Conservation (phyloP, 2,113 vertebrate genomes). For the Cranoglanis bouderius region DNA sequence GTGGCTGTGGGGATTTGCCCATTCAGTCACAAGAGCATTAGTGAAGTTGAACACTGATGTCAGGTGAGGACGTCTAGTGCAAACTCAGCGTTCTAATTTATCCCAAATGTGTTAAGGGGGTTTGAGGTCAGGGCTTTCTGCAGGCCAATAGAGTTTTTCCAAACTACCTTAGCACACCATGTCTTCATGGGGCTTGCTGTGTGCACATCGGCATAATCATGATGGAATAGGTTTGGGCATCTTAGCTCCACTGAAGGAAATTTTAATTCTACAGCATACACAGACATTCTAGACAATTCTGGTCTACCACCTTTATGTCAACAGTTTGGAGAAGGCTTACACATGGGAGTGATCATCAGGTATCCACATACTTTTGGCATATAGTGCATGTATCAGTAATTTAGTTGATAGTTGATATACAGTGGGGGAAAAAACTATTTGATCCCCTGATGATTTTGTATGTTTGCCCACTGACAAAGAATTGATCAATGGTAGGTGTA, state of each 20-base stretch:
- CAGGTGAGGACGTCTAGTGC: background rate
- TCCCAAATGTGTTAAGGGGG: background rate
- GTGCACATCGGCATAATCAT: background rate
- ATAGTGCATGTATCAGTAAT: background rate
- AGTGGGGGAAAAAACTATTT: too few relatives aligned
- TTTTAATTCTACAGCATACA: background rate
- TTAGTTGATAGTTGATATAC: background rate
- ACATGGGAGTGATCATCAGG: background rate
- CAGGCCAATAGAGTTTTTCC: background rate
- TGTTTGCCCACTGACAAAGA: too few relatives aligned
- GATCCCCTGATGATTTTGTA: too few relatives aligned
- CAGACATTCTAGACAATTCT: background rate
- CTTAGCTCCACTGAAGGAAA: background rate
- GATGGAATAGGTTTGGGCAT: background rate
- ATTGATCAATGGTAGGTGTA: too few relatives aligned
- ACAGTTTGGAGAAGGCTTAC: background rate
- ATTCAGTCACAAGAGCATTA: background rate
- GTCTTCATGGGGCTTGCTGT: background rate
- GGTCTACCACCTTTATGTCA: background rate
- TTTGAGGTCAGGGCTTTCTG: background rate
- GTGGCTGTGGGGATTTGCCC: background rate
- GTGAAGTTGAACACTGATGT: background rate
- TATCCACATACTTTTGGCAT: background rate
- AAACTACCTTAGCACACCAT: background rate
- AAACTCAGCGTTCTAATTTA: background rate